These are phyloP conservation scores for Heloderma charlesbogerti DNA, from an alignment of 2,113 vertebrate genomes.

Conservation along the genomic window DNA sequence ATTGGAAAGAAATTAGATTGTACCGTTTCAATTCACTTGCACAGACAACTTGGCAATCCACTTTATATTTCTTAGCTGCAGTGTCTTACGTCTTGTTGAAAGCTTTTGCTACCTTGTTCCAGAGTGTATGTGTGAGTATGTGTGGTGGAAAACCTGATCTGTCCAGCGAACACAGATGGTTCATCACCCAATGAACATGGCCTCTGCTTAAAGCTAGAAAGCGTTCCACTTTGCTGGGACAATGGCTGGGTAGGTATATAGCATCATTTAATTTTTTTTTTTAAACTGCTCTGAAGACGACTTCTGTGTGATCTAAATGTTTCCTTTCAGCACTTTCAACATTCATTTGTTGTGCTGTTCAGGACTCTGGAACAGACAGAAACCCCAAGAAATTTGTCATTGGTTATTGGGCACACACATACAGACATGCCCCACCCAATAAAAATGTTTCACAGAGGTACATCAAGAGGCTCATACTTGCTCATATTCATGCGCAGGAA, in stretches of 20 bases:
- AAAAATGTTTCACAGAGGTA: background rate
- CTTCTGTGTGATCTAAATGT: background rate
- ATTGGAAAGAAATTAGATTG: background rate
- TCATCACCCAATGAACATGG: background rate
- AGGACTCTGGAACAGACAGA: background rate
- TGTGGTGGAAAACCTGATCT: background rate
- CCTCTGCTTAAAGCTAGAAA: background rate
- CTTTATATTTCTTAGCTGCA: background rate
- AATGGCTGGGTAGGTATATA: background rate
- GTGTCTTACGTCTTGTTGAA: background rate
- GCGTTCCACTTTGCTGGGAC: background rate
- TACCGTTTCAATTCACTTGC: background rate
- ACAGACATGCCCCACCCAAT: background rate
- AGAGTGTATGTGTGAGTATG: background rate
- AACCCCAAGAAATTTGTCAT: background rate
- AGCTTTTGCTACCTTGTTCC: background rate
- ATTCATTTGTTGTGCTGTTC: background rate
- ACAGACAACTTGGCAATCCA: background rate
- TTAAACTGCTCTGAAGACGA: background rate
- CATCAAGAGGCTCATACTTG: background rate
- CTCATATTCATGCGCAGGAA: background rate
- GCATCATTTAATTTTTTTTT: background rate
- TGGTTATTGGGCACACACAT: background rate
- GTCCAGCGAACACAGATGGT: background rate
- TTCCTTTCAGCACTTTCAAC: background rate